Evolutionary conservation across 1,140 invertebrate species (phyloP).

Genomic region (Ridgeia piscesae): DNA sequence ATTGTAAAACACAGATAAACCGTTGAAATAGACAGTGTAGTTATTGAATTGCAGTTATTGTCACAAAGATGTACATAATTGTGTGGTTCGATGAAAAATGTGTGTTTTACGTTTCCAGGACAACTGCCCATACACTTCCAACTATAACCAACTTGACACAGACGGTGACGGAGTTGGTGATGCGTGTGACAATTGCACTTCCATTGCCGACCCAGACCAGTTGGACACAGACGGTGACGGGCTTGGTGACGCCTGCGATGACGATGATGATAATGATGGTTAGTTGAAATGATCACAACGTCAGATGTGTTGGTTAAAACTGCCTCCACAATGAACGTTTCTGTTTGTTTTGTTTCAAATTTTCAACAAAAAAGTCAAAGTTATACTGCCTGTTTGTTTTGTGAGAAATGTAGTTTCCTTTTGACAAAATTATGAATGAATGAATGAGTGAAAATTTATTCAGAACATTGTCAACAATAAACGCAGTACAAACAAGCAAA

Average conservation of each 20-base stretch:
- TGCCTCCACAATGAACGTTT: not conserved
- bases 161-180: slow-evolving; percentile 38
- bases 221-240: slow-evolving; percentile 25
- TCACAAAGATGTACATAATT: not conserved
- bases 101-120: slow-evolving; percentile 30
- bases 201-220: slow-evolving; percentile 18
- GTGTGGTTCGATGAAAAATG: not conserved
- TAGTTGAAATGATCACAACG: not conserved
- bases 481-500: too few species aligned
- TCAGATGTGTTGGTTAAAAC: not conserved
- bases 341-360: not conserved
- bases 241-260: slow-evolving; percentile 29
- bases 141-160: slow-evolving; percentile 32
- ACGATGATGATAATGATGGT: slow-evolving; percentile 23
- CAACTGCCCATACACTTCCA: slow-evolving; percentile 38
- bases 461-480: too few species aligned
- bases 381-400: not conserved
- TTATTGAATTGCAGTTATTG: too few species aligned
- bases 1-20: too few species aligned
- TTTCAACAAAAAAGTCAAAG: too few species aligned
- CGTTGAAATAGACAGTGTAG: too few species aligned
- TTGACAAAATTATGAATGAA: too few species aligned
- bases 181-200: slow-evolving; percentile 39
- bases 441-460: too few species aligned
- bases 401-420: not conserved